These are phyloP conservation scores for Cephalopterus ornatus DNA, from an alignment of 2,113 vertebrate species.

Conservation along the genomic window DNA sequence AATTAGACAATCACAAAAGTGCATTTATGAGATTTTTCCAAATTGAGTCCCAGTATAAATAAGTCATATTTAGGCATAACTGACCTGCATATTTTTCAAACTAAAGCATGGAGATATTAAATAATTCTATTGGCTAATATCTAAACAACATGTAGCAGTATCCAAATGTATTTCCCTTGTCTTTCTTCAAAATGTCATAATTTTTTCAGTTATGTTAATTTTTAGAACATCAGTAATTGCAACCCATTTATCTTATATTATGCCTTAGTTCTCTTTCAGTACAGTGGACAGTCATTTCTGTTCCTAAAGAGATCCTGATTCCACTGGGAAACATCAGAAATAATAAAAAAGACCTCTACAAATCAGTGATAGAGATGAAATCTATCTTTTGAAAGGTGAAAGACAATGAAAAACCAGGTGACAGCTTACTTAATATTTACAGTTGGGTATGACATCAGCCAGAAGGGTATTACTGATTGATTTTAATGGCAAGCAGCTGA, in stretches of 20 bases:
- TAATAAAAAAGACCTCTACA: constrained; percentile 61
- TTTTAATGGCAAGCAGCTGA: constrained; percentile 74
- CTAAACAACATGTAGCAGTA: not conserved
- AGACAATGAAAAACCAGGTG: constrained; percentile 65
- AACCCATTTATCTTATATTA: not conserved
- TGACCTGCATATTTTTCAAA: not conserved
- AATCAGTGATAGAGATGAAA: constrained; percentile 43
- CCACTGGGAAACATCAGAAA: constrained; percentile 56
- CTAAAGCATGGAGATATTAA: not conserved
- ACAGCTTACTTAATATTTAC: constrained; percentile 75
- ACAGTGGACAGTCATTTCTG: constrained; percentile 22
- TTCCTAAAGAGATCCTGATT: constrained; percentile 11
- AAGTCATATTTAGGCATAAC: not conserved
- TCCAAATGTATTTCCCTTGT: not conserved
- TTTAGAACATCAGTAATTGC: not conserved
- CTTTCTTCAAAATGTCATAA: not conserved
- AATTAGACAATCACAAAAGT: constrained; percentile 20
- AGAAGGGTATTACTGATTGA: constrained; percentile 67
- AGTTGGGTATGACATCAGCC: constrained; percentile 72
- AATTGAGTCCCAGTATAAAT: not conserved
- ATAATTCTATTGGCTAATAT: not conserved
- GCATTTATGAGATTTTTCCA: constrained; percentile 12
- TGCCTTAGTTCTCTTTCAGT: not conserved
- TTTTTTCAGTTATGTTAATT: not conserved
- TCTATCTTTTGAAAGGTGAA: constrained; percentile 63